Evolutionary conservation across 1,140 invertebrate species (phyloP).

Genomic region (Lepeophtheirus salmonis): DNA sequence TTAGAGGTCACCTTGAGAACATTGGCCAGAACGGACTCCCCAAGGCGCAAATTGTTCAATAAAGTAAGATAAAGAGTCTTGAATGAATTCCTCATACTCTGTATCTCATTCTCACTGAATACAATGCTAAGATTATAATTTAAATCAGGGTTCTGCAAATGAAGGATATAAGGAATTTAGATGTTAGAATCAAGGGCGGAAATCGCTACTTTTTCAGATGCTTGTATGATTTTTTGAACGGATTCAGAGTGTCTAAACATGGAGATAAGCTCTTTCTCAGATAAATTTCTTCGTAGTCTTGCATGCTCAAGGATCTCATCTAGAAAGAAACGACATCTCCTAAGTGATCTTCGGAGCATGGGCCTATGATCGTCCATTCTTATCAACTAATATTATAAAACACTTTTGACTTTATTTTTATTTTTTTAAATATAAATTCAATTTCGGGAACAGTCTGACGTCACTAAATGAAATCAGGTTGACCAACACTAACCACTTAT

Average conservation of each 20-base stretch:
- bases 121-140: neutral
- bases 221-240: no score
- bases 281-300: neutral
- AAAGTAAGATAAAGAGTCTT: neutral
- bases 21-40: neutral
- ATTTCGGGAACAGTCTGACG: no score
- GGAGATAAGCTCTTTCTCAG: neutral
- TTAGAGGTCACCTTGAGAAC: no score
- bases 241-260: neutral
- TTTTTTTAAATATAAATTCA: no score
- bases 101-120: neutral
- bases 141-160: neutral
- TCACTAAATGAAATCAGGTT: no score
- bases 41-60: neutral
- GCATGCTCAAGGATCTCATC: neutral
- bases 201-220: no score
- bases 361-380: no score
- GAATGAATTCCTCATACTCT: neutral
- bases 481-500: no score
- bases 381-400: no score
- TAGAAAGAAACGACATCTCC: neutral
- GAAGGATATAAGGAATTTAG: no score
- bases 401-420: no score
- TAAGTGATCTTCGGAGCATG: neutral
- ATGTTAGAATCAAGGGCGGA: no score